Conservation (phyloP, 2,888 invertebrate species). For the Mythimna ferrago region DNA sequence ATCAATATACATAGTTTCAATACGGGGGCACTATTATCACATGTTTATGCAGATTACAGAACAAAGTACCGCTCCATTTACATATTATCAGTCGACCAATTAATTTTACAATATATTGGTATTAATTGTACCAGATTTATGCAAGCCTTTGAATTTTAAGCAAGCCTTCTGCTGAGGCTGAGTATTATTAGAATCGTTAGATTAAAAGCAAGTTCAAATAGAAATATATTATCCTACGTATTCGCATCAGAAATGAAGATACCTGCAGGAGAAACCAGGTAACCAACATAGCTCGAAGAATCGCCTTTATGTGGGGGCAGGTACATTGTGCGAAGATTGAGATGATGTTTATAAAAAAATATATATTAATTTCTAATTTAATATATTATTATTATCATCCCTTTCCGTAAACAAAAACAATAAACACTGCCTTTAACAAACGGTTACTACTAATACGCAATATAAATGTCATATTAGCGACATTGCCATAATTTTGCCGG, state of each 20-base stretch:
- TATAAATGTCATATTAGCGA: conserved; percentile 36
- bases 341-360: too few relatives aligned
- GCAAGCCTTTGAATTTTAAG: conserved; percentile 69
- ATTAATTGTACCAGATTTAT: conserved; percentile 78
- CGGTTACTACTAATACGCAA: not conserved
- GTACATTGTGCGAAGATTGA: too few relatives aligned
- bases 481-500: not conserved
- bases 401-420: not conserved
- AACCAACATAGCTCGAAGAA: too few relatives aligned
- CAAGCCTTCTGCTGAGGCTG: conserved; percentile 40
- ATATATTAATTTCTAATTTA: too few relatives aligned
- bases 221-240: not conserved
- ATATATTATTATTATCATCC: too few relatives aligned
- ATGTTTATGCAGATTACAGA: conserved; percentile 62
- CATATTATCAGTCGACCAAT: conserved; percentile 84
- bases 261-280: too few relatives aligned
- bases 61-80: conserved; percentile 78
- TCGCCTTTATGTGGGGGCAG: too few relatives aligned
- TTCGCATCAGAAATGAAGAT: not conserved
- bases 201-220: conserved; percentile 5
- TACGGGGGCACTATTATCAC: conserved; percentile 47
- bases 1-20: conserved; percentile 37
- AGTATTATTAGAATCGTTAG: conserved; percentile 12
- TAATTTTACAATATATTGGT: conserved; percentile 83
- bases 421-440: conserved; percentile 5